Evolutionary conservation across 2,113 vertebrate genomes (phyloP), one percentile per base, ranked within the genome.

Genomic region (Artemisiospiza belli): DNA sequence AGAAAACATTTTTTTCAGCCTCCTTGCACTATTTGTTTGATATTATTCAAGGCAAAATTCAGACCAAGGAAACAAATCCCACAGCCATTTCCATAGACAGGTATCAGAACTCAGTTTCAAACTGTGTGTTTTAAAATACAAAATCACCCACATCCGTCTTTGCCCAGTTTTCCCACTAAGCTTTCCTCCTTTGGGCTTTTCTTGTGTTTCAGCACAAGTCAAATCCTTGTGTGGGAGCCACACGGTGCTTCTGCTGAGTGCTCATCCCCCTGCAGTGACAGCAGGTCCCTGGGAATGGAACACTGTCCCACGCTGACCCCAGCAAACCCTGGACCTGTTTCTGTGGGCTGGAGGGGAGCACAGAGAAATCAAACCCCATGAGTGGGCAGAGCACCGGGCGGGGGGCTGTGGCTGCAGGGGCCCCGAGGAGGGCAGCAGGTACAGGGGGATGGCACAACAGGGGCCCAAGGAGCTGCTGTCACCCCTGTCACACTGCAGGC

Each of bases 381-480:
- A 12, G 0, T 1, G 31, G 43, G 77, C 73, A 62, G 31, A 58
- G 72, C 15, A 9, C 5, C 0, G 0, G 39, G 69, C 49, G 57
- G 30, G 10, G 12, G 35, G 58, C 54, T 72, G 35, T 10, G 15
- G 46, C 33, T 33, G 57, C 66, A 21, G 37, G 49, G 63, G 25
- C 52, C 46, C 57, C 0, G 0, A 7, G 43, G 52, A 3, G 2
- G 28, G 1, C 0, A 59, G 39, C 4, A 7, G 44, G n/a, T 2
- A 6, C 5, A 2, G 66, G 25, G 33, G 3, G 2, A 15, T 1
- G 30, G 75, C 78, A 10, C 5, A 6, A 4, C 4, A 0, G 76
- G 37, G 76, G 8, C 41, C 67, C 31, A 13, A 1, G 55, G 39
- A 82, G 73, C 19, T 4, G 1, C 35, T 21, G 41, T 41, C 31